Percentiles rank a stretch among this genome's conserved stretches.
These are phyloP conservation scores for Pelodytes ibericus DNA, from an alignment of 2,797 vertebrate genomes.

Conservation along the genomic window DNA sequence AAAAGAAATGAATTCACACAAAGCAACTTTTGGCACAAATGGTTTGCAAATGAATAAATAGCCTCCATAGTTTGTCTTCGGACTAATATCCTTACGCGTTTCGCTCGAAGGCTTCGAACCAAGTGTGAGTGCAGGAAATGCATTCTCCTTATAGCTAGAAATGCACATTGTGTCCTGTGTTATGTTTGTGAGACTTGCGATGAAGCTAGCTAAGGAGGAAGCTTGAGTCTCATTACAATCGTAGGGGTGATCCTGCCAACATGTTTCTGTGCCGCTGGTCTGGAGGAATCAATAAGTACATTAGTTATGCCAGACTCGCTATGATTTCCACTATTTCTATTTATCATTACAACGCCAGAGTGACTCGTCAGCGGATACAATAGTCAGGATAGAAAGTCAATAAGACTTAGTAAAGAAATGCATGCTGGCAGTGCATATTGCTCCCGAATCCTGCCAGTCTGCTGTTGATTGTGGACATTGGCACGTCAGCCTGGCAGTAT, in stretches of 20 bases:
- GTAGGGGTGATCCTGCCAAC: slow-evolving; percentile 46
- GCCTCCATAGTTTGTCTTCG: too few relatives aligned
- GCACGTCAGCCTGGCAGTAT: slow-evolving; percentile 29
- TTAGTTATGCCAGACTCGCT: slow-evolving; percentile 56
- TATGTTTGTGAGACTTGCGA: neutral
- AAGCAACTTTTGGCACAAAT: too few relatives aligned
- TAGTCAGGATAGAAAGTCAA: slow-evolving; percentile 46
- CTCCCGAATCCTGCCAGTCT: slow-evolving; percentile 45
- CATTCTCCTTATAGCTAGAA: neutral
- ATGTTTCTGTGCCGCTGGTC: slow-evolving; percentile 51
- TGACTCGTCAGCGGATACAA: slow-evolving; percentile 47
- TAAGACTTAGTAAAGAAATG: slow-evolving; percentile 45
- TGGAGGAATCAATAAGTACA: slow-evolving; percentile 53
- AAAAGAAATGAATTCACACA: too few relatives aligned
- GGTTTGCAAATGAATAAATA: too few relatives aligned
- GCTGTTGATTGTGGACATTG: slow-evolving; percentile 37
- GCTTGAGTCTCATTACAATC: slow-evolving; percentile 28
- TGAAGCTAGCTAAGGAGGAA: slow-evolving; percentile 16
- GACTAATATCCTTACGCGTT: too few relatives aligned
- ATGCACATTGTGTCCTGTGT: neutral
- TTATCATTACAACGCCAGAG: slow-evolving; percentile 47
- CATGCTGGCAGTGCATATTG: slow-evolving; percentile 52
- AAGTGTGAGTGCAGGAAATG: neutral
- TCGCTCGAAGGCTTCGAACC: too few relatives aligned
- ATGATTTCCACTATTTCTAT: slow-evolving; percentile 43